Evolutionary conservation across 2,113 vertebrate species (phyloP).

Genomic region (Oxyruncus cristatus): DNA sequence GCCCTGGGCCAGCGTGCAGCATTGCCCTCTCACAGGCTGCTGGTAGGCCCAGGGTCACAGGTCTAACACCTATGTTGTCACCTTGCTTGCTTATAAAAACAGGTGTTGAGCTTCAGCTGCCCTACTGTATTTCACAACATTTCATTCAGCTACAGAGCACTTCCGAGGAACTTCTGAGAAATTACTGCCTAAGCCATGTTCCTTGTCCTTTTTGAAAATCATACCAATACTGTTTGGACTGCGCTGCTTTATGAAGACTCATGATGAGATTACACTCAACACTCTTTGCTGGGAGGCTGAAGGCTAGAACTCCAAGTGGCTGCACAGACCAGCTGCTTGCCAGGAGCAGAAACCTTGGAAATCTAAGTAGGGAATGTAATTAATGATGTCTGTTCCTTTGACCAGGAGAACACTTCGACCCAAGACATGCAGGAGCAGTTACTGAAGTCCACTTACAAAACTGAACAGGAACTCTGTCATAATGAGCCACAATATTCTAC

Average conservation of each 20-base stretch:
- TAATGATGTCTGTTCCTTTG: not conserved
- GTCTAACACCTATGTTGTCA: not conserved
- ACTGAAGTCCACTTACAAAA: conserved; percentile 20
- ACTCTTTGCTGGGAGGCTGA: not conserved
- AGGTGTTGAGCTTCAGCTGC: not conserved
- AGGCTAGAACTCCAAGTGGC: not conserved
- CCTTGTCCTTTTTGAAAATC: not conserved
- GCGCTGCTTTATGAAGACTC: not conserved
- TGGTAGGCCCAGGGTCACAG: not conserved
- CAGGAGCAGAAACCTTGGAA: not conserved
- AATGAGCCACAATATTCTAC: not conserved
- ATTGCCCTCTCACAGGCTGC: not conserved
- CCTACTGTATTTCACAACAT: not conserved
- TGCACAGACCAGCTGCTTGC: not conserved
- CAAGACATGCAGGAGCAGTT: not conserved
- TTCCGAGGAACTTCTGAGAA: not conserved
- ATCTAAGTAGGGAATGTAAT: not conserved
- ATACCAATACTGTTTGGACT: not conserved
- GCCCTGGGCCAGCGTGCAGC: not conserved
- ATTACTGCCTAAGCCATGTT: not conserved
- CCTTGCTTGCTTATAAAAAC: not conserved
- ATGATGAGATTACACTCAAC: not conserved
- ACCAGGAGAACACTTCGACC: conserved; percentile 2
- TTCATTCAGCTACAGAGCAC: not conserved
- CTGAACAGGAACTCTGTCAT: not conserved